Evolutionary conservation across 2,888 invertebrate genomes (phyloP).

Genomic region (Unio pictorum): DNA sequence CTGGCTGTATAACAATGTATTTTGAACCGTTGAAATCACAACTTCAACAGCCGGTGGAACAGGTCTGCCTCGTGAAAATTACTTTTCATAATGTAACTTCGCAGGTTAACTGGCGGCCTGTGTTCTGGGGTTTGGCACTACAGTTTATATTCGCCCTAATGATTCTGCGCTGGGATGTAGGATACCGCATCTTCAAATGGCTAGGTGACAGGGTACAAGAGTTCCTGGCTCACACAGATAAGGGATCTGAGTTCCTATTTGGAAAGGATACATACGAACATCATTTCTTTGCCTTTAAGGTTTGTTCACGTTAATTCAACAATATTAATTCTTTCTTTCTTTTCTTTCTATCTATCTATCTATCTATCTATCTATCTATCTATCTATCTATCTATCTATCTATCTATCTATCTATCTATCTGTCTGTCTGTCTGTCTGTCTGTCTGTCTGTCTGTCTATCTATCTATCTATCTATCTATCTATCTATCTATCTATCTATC

Average conservation of each 20-base stretch:
- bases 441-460: neutral
- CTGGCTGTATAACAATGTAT: too few relatives aligned
- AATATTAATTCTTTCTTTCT: too few relatives aligned
- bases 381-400: neutral
- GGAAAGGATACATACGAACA: conserved; percentile 73
- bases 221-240: conserved; percentile 85
- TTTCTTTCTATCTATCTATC: neutral
- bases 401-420: neutral
- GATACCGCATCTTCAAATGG: conserved; percentile 79
- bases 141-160: conserved; percentile 82
- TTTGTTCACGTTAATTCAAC: conserved; percentile 63
- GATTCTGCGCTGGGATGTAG: conserved; percentile 59
- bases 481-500: too few relatives aligned
- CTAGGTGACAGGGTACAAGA: conserved; percentile 80
- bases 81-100: neutral
- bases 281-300: conserved; percentile 88
- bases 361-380: neutral
- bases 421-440: too few relatives aligned
- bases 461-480: neutral
- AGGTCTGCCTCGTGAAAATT: neutral
- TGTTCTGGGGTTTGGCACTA: conserved; percentile 83
- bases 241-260: conserved; percentile 90
- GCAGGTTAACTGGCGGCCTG: conserved; percentile 79
- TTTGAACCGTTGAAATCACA: too few relatives aligned
- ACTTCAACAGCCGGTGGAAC: too few relatives aligned